phyloP scores from a whole-genome alignment of 2,113 vertebrate genomes.

The Nycticorax nycticorax region DNA sequence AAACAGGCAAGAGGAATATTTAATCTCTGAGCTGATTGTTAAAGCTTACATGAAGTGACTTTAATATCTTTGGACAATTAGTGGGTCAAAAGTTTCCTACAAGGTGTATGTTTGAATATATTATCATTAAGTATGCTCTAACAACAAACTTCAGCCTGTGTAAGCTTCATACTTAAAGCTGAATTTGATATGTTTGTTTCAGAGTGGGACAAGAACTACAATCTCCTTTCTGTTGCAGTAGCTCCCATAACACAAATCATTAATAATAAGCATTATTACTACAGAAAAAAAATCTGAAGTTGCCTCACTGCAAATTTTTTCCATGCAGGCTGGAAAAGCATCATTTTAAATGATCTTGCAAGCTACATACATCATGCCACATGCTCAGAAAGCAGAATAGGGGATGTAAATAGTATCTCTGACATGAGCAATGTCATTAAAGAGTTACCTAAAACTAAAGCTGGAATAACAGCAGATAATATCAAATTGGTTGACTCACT shows the following conservation, averaged over 20 bases:
- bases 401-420: background rate
- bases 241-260: background rate
- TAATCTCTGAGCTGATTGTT: background rate
- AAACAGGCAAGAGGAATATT: background rate
- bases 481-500: background rate
- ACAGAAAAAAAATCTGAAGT: background rate
- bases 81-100: background rate
- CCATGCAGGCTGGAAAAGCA: background rate
- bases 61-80: background rate
- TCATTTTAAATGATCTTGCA: background rate
- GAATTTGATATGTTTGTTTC: background rate
- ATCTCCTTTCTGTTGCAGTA: background rate
- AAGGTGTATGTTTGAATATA: background rate
- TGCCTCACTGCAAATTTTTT: background rate
- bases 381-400: background rate
- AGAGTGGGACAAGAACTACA: background rate
- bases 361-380: background rate
- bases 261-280: background rate
- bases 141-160: background rate
- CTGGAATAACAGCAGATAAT: background rate
- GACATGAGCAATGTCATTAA: background rate
- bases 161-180: background rate
- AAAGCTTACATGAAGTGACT: background rate
- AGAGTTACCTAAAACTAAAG: background rate
- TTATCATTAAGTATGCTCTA: background rate